These are phyloP conservation scores for Notocelia uddmanniana DNA, from an alignment of 2,888 invertebrate genomes.

Conservation along the genomic window DNA sequence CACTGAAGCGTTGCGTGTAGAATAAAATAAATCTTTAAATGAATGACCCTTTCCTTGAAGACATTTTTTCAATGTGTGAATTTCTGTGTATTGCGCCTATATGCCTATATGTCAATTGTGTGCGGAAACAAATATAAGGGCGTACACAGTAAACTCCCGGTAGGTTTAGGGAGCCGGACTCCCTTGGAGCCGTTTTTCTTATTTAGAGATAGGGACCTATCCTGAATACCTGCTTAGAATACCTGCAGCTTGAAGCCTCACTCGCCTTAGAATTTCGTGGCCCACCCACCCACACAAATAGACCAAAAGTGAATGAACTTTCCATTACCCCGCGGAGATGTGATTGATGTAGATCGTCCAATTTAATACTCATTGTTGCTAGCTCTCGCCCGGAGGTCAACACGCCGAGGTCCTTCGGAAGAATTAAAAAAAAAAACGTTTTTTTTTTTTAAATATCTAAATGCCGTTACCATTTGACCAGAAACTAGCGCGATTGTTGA, in stretches of 20 bases:
- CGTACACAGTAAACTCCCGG: too few relatives aligned
- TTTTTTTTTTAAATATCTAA: neutral
- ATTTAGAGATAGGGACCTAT: too few relatives aligned
- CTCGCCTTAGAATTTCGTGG: conserved; percentile 51
- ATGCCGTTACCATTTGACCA: conserved; percentile 56
- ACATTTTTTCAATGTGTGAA: too few relatives aligned
- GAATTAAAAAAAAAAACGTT: neutral
- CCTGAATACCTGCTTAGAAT: too few relatives aligned
- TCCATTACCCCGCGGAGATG: conserved; percentile 60
- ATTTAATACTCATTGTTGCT: conserved; percentile 57
- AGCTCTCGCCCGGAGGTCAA: conserved; percentile 62
- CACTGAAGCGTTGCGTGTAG: too few relatives aligned
- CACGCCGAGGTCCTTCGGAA: conserved; percentile 52
- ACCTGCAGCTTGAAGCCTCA: neutral
- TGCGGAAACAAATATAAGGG: too few relatives aligned
- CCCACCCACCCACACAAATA: conserved; percentile 63
- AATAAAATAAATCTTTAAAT: too few relatives aligned
- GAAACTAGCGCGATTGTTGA: conserved; percentile 77
- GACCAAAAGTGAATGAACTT: conserved; percentile 76
- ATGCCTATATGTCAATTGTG: too few relatives aligned
- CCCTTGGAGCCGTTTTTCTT: too few relatives aligned
- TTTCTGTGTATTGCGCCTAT: too few relatives aligned
- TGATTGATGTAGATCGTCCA: conserved; percentile 66
- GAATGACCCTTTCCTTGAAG: too few relatives aligned
- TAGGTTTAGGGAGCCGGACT: too few relatives aligned